A percentile compares a stretch with the other conserved stretches of the same genome.
Evolutionary conservation across 2,113 vertebrate genomes (phyloP).

Genomic region (Thryonomys swinderianus): DNA sequence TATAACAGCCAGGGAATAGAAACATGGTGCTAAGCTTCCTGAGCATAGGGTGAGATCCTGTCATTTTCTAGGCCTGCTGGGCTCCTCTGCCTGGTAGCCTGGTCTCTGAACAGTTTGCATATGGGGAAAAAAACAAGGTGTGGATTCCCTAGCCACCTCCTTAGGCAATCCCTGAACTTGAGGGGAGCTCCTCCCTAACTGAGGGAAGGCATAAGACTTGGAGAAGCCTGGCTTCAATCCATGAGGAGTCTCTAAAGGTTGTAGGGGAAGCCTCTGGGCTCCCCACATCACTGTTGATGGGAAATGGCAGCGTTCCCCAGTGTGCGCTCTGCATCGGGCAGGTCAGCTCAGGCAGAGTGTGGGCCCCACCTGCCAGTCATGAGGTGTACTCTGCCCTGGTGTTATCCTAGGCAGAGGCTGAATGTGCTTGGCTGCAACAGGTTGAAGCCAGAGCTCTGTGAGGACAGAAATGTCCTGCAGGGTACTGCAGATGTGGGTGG

Average conservation of each 20-base stretch:
- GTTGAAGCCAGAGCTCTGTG: constrained; percentile 85
- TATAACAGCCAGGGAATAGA: constrained; percentile 33
- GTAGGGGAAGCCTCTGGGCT: neutral
- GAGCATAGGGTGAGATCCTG: neutral
- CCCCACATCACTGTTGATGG: neutral
- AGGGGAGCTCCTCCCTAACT: neutral
- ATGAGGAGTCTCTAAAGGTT: neutral
- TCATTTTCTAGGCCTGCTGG: too few relatives aligned
- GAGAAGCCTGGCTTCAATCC: neutral
- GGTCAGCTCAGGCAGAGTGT: constrained; percentile 89
- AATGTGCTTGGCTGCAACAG: constrained; percentile 89
- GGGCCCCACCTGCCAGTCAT: constrained; percentile 91
- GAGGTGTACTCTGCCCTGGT: constrained; percentile 88
- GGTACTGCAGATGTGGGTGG: constrained; percentile 90
- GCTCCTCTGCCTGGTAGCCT: fast-evolving
- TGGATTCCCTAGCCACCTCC: neutral
- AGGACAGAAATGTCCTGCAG: constrained; percentile 91
- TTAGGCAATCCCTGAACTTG: neutral
- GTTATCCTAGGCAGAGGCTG: constrained; percentile 91
- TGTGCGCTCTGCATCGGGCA: constrained; percentile 89
- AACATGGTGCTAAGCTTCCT: neutral
- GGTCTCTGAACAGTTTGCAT: neutral
- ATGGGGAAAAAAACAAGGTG: fast-evolving
- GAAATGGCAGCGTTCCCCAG: constrained; percentile 81
- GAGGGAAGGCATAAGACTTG: neutral